Base-by-base conservation (phyloP, 2,888 invertebrate genomes). In the Oscheius sp. region DNA sequence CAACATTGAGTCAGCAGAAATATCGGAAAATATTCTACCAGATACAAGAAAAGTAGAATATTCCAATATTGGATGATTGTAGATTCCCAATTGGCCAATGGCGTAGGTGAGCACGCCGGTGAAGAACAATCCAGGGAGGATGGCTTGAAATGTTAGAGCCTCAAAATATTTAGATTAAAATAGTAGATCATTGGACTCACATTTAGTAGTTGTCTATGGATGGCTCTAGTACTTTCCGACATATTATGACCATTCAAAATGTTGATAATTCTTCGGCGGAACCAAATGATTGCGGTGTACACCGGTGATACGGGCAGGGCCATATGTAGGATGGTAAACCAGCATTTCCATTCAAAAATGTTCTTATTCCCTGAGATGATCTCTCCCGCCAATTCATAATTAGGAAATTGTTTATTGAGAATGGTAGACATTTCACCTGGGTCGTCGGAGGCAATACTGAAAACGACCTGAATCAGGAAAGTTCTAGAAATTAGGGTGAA, bases 221-320 rank as follows among this genome's bases (percentile, higher is more conserved):
- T 66, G 2, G 68, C 76, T 27, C 66, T 76, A 1, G 79, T 79
- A 27, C 75, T 75, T 23, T 73, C 72, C 0, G 74, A 71, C 55
- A 79, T 76, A 45, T 66, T 75, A 3, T 68, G 56, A 35, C 76
- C 76, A 29, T 68, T 63, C 43, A 79, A 52, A 21, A 58, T 63
- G 1, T 61, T 21, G 12, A 73, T 73, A 3, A 76, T 79, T 35
- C 56, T 74, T 18, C 55, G 23, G 9, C 79, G 56, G 25, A 79
- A n/a, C 21, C 76, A 71, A 16, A 77, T 55, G 55, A 79, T 77
- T 23, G 69, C 69, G 29, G 56, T 55, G 45, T 79, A 79, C n/a
- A 79, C 75, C n/a, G 79, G 79, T 35, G 77, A 72, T 5, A 79
- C 72, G 16, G 79, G 79, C 0, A 79, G 21, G 6, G 79, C 75